A percentile compares a stretch with the other conserved stretches of the same genome.
These are phyloP conservation scores for Ariolimax columbianus DNA, from an alignment of 2,888 invertebrate species.

Conservation along the genomic window DNA sequence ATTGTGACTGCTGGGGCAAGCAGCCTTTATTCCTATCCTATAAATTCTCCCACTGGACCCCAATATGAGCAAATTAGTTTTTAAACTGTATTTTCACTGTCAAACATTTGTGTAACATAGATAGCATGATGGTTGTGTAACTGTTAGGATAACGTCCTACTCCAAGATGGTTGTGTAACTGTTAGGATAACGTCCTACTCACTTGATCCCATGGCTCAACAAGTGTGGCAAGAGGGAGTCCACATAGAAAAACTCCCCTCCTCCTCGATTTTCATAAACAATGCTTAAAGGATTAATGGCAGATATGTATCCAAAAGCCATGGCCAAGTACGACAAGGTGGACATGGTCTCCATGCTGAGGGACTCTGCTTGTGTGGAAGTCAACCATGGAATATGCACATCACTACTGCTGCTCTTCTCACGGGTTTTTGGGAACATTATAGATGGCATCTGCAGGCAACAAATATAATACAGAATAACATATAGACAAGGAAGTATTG, in stretches of 20 bases:
- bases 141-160: too few relatives aligned
- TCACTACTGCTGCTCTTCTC: neutral
- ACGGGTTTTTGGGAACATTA: slow-evolving; percentile 14
- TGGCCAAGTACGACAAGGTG: slow-evolving; percentile 34
- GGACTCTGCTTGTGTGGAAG: neutral
- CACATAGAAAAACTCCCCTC: slow-evolving; percentile 53
- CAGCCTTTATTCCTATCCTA: too few relatives aligned
- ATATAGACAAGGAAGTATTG: neutral
- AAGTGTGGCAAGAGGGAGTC: slow-evolving; percentile 57
- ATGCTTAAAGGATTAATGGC: neutral
- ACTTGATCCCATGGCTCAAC: slow-evolving; percentile 54
- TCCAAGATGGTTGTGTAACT: too few relatives aligned
- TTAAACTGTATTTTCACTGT: too few relatives aligned
- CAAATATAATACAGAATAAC: neutral
- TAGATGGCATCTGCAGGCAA: slow-evolving; percentile 37
- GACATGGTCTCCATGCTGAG: slow-evolving; percentile 26
- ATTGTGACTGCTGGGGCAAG: too few relatives aligned
- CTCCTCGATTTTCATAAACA: slow-evolving; percentile 2
- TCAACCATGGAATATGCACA: slow-evolving; percentile 18
- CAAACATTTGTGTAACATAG: too few relatives aligned
- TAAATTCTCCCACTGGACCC: too few relatives aligned
- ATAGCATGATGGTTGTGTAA: too few relatives aligned
- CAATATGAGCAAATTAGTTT: too few relatives aligned
- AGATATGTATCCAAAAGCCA: slow-evolving; percentile 47
- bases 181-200: slow-evolving; percentile 10